phyloP scores from a whole-genome alignment of 2,888 invertebrate species.

The Chorisops tibialis region DNA sequence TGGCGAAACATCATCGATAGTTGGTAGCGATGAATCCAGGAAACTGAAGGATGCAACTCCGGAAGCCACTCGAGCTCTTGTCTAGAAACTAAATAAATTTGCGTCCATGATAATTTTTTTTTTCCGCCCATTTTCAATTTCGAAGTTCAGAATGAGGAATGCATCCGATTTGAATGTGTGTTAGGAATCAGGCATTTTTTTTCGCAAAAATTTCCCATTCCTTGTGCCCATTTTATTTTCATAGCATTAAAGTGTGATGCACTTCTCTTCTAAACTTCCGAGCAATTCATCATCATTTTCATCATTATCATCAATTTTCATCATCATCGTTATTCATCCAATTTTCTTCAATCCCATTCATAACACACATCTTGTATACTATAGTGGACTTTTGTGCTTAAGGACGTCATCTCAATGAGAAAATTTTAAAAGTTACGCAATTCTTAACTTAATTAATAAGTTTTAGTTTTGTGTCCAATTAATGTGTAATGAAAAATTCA shows the following conservation, averaged over 20 bases:
- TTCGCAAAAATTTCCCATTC: conserved; percentile 6
- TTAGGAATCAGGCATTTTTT: conserved; percentile 2
- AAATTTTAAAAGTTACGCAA: not conserved
- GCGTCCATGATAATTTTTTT: too few relatives aligned
- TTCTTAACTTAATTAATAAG: conserved; percentile 1
- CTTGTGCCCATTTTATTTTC: conserved; percentile 10
- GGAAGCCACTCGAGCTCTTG: conserved; percentile 18
- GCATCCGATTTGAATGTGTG: conserved; percentile 12
- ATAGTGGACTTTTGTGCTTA: not conserved
- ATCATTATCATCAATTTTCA: not conserved
- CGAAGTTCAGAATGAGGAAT: conserved; percentile 30
- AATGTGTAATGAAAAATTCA: conserved; percentile 1
- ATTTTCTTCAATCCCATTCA: not conserved
- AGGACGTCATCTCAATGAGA: conserved; percentile 4
- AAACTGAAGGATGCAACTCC: conserved; percentile 16
- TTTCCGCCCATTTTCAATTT: not conserved
- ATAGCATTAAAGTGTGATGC: not conserved
- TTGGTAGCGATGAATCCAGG: conserved; percentile 31
- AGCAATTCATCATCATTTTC: not conserved
- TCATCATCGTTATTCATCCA: conserved; percentile 8
- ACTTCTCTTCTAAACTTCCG: conserved; percentile 14
- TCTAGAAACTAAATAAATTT: too few relatives aligned
- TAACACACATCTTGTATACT: not conserved
- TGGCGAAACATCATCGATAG: conserved; percentile 45
- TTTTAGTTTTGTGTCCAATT: conserved; percentile 17